Base-by-base conservation (phyloP, 2,113 vertebrate species). In the Catagonus wagneri region DNA sequence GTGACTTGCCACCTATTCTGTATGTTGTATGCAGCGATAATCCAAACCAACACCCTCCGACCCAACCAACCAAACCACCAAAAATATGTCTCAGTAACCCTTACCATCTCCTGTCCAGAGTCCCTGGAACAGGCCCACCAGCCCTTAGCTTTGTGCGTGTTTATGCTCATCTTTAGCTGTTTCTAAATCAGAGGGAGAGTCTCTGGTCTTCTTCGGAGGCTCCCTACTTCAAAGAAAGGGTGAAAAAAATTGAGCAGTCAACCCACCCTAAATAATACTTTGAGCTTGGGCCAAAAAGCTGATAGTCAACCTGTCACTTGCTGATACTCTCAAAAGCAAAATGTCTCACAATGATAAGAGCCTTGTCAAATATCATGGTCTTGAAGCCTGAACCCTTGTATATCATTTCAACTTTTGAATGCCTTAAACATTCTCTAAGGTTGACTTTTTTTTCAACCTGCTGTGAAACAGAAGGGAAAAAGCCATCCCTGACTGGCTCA, bases 371-470 rank as follows among this genome's bases (percentile, higher is more conserved):
- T 60, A 80, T 50, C 88, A 71, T 93, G 20, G 1, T 61, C 61
- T 63, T 89, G 74, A 78, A 78, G 17, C 12, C n/a, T 54, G 58
- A 25, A 14, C 25, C 54, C 29, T 74, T 61, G 19, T 8, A 23
- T 5, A 36, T 81, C 15, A 65, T 61, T 89, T 75, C 60, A 88
- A 89, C 36, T 71, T 91, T 87, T 75, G 32, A 74, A 60, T 71
- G 65, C 23, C 92, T 96, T 92, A 54, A 87, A 52, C 50, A 23
- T 8, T 54, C 60, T 22, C 34, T 5, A 25, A 52, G 12, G 16
- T 61, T 72, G 81, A 84, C 68, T 65, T 83, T 87, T 93, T 34
- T 20, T 71, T 93, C 79, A 93, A 17, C 14, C 9, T 93, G 34
- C 17, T 69, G 66, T 78, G 68, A 89, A 89, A 36, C 11, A 50